Evolutionary conservation across 2,888 invertebrate genomes (phyloP), one percentile per base, ranked within the genome.

Genomic region (Eristalis tenax): DNA sequence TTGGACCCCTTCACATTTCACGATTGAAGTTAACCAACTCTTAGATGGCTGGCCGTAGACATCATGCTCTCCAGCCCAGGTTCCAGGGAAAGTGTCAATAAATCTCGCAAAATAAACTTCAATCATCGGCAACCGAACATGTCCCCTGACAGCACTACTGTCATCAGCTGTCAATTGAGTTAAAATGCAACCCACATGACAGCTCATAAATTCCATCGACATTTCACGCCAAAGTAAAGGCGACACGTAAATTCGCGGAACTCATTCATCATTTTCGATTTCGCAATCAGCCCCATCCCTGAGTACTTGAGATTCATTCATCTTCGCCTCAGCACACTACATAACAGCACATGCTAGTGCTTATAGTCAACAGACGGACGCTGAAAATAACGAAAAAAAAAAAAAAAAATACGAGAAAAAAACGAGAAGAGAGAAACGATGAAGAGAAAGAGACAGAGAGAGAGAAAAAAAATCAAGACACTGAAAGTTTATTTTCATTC

Each of bases 201-300:
- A 59, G 59, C 26, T 28, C 59, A 23, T 26, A 59, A 59, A 59
- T 59, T 59, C 59, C 26, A 59, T 23, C 59, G 26, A 13, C 26
- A 23, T 28, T 59, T 26, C 23, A 26, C 23, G 59, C 26, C 59
- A 68, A 57, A 61, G 77, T 77, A 70, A 77, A 69, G 59, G 61
- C 76, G 43, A 28, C 68, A 77, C 69, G 63, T 77, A 79, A 71
- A 65, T 28, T 43, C 63, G 57, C 71, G 71, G 79, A 80, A 73
- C 73, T 80, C 50, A 74, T 80, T 74, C 80, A 80, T 74, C 80
- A 74, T 80, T 80, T 68, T 74, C 66, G 50, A 68, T 74, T 80
- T 80, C 56, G 68, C 61, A 68, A 80, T 38, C 50, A 50, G 38
- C 43, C 66, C 4, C 79, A 73, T 61, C 56, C 69, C 43, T 11